Evolutionary conservation across 2,888 invertebrate genomes (phyloP).

Genomic region (Nipponacmea schrenckii): DNA sequence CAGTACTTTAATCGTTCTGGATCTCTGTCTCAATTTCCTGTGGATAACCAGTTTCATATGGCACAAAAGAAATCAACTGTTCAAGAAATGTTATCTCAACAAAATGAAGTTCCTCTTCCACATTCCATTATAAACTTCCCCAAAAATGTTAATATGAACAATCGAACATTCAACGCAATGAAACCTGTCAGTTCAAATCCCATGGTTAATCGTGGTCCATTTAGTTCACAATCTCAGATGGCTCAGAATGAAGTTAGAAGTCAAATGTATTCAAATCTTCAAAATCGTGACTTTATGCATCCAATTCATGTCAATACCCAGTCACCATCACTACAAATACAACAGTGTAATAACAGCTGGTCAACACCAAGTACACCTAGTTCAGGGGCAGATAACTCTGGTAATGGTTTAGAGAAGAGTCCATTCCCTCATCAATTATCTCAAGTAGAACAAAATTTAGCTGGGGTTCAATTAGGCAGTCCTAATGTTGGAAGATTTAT

Average conservation of each 20-base stretch:
- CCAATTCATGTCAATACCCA: conserved; percentile 26
- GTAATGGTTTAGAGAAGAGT: not conserved
- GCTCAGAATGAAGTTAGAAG: conserved; percentile 10
- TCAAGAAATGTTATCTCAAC: not conserved
- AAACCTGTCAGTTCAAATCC: conserved; percentile 7
- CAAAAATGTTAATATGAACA: not conserved
- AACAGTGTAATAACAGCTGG: conserved; percentile 9
- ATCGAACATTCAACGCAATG: not conserved
- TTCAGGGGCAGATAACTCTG: conserved; percentile 14
- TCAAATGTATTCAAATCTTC: conserved; percentile 5
- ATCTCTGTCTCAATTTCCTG: not conserved
- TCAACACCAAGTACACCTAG: conserved; percentile 20
- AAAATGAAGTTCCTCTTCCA: not conserved
- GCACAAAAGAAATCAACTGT: not conserved
- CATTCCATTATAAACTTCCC: not conserved
- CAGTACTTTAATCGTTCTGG: not conserved
- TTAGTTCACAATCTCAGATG: conserved; percentile 5
- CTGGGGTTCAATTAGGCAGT: not conserved
- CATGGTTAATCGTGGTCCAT: conserved; percentile 11
- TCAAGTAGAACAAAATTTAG: not conserved
- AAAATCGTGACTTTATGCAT: conserved; percentile 19
- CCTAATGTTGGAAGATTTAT: conserved; percentile 3
- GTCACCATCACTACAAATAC: not conserved
- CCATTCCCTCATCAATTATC: not conserved
- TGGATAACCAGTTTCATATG: not conserved